A percentile compares a stretch with the other conserved stretches of the same genome.
Evolutionary conservation across 2,797 vertebrate genomes (phyloP).

Genomic region (Stomatorhinus walkeri): DNA sequence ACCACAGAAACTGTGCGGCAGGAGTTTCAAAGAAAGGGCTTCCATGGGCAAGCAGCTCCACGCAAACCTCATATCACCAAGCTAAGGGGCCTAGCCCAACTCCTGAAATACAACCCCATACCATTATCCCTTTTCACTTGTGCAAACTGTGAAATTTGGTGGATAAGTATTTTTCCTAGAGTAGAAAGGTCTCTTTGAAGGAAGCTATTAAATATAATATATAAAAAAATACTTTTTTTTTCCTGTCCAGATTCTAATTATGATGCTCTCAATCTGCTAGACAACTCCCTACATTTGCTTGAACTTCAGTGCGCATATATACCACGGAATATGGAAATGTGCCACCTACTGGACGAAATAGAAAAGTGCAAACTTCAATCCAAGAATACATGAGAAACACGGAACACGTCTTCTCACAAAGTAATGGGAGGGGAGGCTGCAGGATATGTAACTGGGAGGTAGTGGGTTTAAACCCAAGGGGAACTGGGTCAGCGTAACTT

Average conservation of each 20-base stretch:
- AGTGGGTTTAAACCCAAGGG: neutral
- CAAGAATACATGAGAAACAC: neutral
- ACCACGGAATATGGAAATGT: neutral
- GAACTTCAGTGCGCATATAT: neutral
- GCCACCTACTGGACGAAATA: neutral
- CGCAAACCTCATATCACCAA: neutral
- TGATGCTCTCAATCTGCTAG: neutral
- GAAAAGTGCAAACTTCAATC: neutral
- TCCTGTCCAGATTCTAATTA: neutral
- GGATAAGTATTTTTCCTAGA: neutral
- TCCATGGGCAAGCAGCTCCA: neutral
- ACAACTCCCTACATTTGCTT: neutral
- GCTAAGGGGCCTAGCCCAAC: neutral
- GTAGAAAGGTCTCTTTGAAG: neutral
- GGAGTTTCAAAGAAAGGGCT: neutral
- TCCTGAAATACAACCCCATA: neutral
- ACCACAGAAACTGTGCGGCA: neutral
- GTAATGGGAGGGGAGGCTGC: neutral
- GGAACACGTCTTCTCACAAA: neutral
- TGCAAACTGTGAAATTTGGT: neutral
- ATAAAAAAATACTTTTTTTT: neutral
- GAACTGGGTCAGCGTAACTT: neutral
- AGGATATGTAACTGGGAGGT: neutral
- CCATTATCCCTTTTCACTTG: neutral
- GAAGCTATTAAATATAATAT: neutral